Evolutionary conservation across 2,797 vertebrate genomes (phyloP).

Genomic region (Cyclura pinguis): DNA sequence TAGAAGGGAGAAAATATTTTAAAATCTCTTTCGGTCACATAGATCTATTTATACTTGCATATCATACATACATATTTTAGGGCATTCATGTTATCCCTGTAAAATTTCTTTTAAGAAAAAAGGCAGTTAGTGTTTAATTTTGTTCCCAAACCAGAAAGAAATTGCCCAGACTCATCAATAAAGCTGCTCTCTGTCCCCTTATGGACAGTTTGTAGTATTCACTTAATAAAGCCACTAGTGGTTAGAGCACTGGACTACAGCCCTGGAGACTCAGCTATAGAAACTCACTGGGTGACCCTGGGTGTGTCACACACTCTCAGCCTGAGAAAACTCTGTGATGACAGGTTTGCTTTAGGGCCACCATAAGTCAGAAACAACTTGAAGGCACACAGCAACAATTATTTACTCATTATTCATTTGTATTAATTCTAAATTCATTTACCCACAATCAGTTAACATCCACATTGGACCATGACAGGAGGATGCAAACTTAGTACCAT

Average conservation of each 20-base stretch:
- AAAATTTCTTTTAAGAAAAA: constrained; percentile 48
- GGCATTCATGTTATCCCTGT: constrained; percentile 51
- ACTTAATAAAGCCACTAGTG: not conserved
- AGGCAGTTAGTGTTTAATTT: constrained; percentile 54
- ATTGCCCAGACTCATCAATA: not conserved
- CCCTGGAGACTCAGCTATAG: too few species aligned
- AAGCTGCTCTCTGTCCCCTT: not conserved
- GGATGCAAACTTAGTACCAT: too few species aligned
- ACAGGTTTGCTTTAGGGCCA: too few species aligned
- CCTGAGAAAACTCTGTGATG: too few species aligned
- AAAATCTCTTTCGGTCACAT: constrained; percentile 62
- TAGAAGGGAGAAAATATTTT: constrained; percentile 68
- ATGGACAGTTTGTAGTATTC: not conserved
- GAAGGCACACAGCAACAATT: too few species aligned
- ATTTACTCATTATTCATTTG: too few species aligned
- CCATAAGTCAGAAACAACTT: too few species aligned
- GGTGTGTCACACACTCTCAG: too few species aligned
- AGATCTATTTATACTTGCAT: constrained; percentile 43
- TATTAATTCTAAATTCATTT: not conserved
- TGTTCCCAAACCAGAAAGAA: not conserved
- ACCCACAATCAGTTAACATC: not conserved
- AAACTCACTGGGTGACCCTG: too few species aligned
- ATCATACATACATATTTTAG: constrained; percentile 59
- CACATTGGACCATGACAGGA: not conserved
- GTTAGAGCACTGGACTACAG: too few species aligned